These are phyloP conservation scores for Seira musarum DNA, from an alignment of 2,888 invertebrate species.

Conservation along the genomic window DNA sequence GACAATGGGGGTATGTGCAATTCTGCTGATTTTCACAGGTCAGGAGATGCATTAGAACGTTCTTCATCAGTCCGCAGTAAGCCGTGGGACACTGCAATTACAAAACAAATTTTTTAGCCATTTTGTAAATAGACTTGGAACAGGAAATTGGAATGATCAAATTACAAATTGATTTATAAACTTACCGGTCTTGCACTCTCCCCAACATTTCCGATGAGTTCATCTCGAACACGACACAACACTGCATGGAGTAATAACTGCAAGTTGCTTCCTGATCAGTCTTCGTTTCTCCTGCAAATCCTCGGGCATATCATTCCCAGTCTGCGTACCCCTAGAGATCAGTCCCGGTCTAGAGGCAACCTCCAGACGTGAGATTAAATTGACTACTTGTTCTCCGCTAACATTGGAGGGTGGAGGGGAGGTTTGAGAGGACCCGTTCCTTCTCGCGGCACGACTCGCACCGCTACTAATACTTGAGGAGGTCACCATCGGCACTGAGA, in stretches of 20 bases:
- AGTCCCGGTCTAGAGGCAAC: slow-evolving; percentile 6
- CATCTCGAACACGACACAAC: slow-evolving; percentile 50
- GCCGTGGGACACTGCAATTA: slow-evolving; percentile 46
- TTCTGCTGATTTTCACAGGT: slow-evolving; percentile 40
- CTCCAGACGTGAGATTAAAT: slow-evolving; percentile 31
- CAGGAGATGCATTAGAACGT: slow-evolving; percentile 42
- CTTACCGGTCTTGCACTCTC: slow-evolving; percentile 36
- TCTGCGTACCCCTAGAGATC: slow-evolving; percentile 45
- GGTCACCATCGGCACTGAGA: slow-evolving; percentile 50
- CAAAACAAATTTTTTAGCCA: not conserved
- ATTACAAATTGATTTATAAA: not conserved
- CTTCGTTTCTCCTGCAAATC: slow-evolving; percentile 52
- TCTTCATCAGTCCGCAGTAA: slow-evolving; percentile 55
- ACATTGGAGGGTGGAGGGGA: too few relatives aligned
- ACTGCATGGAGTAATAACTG: slow-evolving; percentile 59
- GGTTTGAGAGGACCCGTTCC: too few relatives aligned
- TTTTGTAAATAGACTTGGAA: not conserved
- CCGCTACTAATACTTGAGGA: not conserved
- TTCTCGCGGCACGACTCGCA: not conserved
- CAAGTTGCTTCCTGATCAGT: slow-evolving; percentile 57
- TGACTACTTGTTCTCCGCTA: slow-evolving; percentile 1
- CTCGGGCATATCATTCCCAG: slow-evolving; percentile 27
- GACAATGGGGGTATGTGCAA: slow-evolving; percentile 50
- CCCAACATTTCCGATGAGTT: slow-evolving; percentile 44
- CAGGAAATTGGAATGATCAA: not conserved